A percentile compares a stretch with the other conserved stretches of the same genome.
These are phyloP conservation scores for Amblyraja radiata DNA, from an alignment of 2,797 vertebrate genomes.

Conservation along the genomic window DNA sequence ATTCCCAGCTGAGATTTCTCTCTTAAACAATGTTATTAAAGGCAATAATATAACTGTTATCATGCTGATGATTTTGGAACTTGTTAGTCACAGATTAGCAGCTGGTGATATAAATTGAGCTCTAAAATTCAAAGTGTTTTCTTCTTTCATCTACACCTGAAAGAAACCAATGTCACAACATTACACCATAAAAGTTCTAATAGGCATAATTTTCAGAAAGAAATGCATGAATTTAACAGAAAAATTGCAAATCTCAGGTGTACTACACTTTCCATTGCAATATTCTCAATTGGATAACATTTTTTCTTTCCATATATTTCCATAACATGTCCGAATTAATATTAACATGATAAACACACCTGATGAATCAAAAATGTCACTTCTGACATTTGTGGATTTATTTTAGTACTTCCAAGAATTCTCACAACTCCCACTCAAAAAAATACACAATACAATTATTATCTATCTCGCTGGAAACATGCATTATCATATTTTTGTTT, in stretches of 20 bases:
- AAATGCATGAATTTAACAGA: not conserved
- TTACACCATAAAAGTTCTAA: too few species aligned
- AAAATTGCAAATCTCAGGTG: not conserved
- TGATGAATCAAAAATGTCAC: not conserved
- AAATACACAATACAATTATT: not conserved
- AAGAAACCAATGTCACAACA: too few species aligned
- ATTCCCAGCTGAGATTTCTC: not conserved
- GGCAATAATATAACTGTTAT: not conserved
- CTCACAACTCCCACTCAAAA: constrained; percentile 2
- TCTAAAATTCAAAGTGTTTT: not conserved
- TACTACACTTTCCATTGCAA: not conserved
- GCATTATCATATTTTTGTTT: not conserved
- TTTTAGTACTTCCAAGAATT: not conserved
- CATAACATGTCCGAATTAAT: not conserved
- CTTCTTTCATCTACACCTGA: not conserved
- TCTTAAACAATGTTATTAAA: not conserved
- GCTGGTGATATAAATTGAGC: too few species aligned
- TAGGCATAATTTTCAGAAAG: too few species aligned
- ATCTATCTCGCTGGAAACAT: not conserved
- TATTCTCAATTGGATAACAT: not conserved
- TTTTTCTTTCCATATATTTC: not conserved
- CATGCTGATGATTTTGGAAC: not conserved
- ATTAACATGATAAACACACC: not conserved
- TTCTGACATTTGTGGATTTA: not conserved
- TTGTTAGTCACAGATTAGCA: not conserved